These are phyloP conservation scores for Mesocricetus auratus DNA, from an alignment of 2,113 vertebrate species.

Conservation along the genomic window DNA sequence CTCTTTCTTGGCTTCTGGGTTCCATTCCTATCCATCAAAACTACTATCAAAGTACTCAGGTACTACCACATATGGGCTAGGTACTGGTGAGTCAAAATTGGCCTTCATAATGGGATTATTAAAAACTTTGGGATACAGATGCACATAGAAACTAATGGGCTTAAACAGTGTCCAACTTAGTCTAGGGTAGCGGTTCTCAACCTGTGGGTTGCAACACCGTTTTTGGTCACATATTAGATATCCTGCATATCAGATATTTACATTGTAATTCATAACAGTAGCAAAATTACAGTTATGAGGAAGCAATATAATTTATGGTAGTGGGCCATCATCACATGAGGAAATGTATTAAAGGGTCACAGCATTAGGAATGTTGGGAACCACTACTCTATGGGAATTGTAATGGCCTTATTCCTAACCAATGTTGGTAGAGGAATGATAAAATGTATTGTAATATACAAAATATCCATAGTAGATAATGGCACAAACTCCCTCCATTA, in stretches of 20 bases:
- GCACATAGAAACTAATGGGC: not conserved
- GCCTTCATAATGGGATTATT: not conserved
- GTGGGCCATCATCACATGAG: not conserved
- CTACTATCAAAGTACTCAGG: not conserved
- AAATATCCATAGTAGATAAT: not conserved
- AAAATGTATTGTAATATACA: not conserved
- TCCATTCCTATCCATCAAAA: not conserved
- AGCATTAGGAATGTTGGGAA: not conserved
- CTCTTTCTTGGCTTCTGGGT: not conserved
- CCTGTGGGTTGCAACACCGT: not conserved
- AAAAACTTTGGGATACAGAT: slow-evolving; percentile 12
- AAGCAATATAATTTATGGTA: not conserved
- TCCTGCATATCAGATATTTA: not conserved
- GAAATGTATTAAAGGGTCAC: not conserved
- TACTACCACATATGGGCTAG: too few relatives aligned
- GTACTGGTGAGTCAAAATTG: not conserved
- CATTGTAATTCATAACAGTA: not conserved
- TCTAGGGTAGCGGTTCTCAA: not conserved
- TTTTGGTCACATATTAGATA: not conserved
- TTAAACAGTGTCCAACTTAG: not conserved
- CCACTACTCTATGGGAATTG: not conserved
- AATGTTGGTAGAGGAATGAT: not conserved
- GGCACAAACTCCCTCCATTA: not conserved
- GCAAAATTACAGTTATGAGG: not conserved
- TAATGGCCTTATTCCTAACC: not conserved